A percentile compares a stretch with the other conserved stretches of the same genome.
Conservation (phyloP, 2,797 vertebrate species). For the Channallabes apus region DNA sequence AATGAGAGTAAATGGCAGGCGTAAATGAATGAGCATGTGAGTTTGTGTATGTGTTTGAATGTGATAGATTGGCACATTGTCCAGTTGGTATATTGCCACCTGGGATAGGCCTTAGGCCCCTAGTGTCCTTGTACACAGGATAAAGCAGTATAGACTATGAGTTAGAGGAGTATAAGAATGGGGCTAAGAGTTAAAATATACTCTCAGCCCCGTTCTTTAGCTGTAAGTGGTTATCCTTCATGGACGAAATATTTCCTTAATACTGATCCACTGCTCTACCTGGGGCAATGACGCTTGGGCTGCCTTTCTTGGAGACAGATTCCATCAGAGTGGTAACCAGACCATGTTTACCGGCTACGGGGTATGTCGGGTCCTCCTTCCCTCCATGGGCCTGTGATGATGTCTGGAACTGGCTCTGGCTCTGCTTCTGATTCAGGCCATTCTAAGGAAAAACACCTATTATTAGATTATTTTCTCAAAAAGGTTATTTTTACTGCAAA, state of each 20-base stretch:
- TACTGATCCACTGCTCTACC: slow-evolving; percentile 69
- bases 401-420: slow-evolving; percentile 49
- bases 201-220: not conserved
- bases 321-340: slow-evolving; percentile 78
- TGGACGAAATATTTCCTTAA: slow-evolving; percentile 26
- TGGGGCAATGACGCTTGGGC: slow-evolving; percentile 83
- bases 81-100: no score
- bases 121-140: no score
- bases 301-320: slow-evolving; percentile 78
- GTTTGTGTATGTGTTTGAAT: no score
- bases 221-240: not conserved
- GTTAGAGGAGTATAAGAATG: no score
- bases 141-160: no score
- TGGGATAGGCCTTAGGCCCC: no score
- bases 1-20: no score
- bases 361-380: slow-evolving; percentile 74
- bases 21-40: no score
- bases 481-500: no score
- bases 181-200: not conserved
- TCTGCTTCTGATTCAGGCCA: slow-evolving; percentile 49
- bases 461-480: not conserved
- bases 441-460: slow-evolving; percentile 54
- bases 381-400: slow-evolving; percentile 58
- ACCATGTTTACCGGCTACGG: slow-evolving; percentile 67
- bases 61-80: no score